Evolutionary conservation across 2,888 invertebrate species (phyloP).

Genomic region (Pseudococcus longispinus): DNA sequence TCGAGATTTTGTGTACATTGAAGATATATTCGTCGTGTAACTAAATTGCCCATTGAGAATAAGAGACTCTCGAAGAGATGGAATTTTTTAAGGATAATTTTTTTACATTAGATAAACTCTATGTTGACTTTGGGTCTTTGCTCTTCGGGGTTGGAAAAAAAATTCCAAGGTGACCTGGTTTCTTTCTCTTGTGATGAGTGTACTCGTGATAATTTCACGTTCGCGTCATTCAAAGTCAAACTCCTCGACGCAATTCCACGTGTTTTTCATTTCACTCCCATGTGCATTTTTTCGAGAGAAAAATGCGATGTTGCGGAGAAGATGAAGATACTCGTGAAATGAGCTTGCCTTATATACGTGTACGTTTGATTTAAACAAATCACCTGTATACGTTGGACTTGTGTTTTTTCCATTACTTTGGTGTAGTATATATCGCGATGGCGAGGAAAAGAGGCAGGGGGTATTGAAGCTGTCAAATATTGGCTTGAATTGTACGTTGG

Average conservation of each 20-base stretch:
- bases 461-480: neutral
- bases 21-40: neutral
- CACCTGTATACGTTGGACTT: neutral
- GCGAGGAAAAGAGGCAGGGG: neutral
- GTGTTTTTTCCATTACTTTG: neutral
- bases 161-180: neutral
- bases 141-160: neutral
- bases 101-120: neutral
- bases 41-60: neutral
- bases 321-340: neutral
- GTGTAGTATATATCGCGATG: neutral
- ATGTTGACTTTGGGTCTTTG: neutral
- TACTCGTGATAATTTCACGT: constrained; percentile 7
- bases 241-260: neutral
- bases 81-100: neutral
- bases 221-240: neutral
- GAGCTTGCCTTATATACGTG: neutral
- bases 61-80: neutral
- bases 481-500: neutral
- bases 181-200: neutral
- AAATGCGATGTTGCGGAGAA: neutral
- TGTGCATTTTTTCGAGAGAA: neutral
- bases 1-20: too few relatives aligned
- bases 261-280: neutral
- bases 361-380: neutral